Conservation (phyloP, 2,113 vertebrate genomes). For the Mastomys natalensis region DNA sequence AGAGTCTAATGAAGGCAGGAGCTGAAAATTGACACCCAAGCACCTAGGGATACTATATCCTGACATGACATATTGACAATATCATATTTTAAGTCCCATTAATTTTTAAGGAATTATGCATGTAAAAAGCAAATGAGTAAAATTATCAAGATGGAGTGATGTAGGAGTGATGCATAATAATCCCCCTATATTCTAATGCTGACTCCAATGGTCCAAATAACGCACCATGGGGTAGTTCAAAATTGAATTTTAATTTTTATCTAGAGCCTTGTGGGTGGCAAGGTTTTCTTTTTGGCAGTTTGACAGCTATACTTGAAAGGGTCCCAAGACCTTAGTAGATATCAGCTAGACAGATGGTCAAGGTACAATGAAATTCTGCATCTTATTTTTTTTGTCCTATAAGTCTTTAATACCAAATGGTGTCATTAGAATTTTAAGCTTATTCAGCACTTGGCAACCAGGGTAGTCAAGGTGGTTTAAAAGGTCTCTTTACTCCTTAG, state of each 20-base stretch:
- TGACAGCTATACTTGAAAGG: conserved; percentile 70
- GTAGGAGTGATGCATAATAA: background rate
- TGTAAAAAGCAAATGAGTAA: background rate
- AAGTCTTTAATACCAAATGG: conserved; percentile 63
- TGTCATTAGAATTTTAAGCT: conserved; percentile 57
- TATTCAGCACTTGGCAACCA: conserved; percentile 45
- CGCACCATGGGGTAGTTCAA: background rate
- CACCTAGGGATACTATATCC: background rate
- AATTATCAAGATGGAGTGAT: conserved; percentile 29
- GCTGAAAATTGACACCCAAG: background rate
- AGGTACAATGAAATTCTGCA: conserved; percentile 54
- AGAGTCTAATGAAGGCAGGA: rapidly evolving
- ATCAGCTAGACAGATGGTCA: conserved; percentile 75
- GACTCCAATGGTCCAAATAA: background rate
- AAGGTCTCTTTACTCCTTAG: conserved; percentile 22
- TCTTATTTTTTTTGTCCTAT: background rate
- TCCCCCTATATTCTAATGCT: conserved; percentile 8
- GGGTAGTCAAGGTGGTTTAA: conserved; percentile 15
- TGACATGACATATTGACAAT: background rate
- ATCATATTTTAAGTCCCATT: background rate
- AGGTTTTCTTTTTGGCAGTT: conserved; percentile 64
- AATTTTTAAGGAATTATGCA: background rate
- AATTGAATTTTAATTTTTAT: conserved; percentile 65
- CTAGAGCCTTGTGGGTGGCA: conserved; percentile 40
- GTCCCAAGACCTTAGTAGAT: conserved; percentile 68